phyloP scores from a whole-genome alignment of 2,797 vertebrate species.

The Morelia viridis region DNA sequence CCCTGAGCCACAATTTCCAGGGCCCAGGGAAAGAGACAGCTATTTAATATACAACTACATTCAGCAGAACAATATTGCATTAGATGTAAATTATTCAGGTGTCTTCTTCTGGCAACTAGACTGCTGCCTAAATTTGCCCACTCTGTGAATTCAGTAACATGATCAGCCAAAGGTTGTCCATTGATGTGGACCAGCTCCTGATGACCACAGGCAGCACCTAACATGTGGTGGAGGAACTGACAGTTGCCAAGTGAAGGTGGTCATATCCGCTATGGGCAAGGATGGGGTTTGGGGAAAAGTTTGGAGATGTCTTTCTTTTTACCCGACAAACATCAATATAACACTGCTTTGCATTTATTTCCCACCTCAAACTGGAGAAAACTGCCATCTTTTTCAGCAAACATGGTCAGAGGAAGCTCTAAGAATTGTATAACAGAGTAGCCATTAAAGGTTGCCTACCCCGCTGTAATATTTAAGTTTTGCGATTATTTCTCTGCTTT shows the following conservation, averaged over 20 bases:
- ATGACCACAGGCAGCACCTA: neutral
- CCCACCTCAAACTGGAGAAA: neutral
- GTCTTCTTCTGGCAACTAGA: no score
- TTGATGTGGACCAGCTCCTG: neutral
- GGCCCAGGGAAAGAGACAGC: no score
- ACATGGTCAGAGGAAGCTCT: no score
- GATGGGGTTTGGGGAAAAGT: neutral
- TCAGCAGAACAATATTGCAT: no score
- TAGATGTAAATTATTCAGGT: no score
- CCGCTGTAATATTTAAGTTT: neutral
- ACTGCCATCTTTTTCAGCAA: neutral
- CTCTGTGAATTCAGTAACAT: no score
- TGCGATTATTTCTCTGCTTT: neutral
- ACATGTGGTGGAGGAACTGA: neutral
- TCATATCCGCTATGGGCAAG: neutral
- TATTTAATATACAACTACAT: no score
- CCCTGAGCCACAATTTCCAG: no score
- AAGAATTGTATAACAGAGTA: neutral
- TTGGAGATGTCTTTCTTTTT: neutral
- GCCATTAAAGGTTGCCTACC: neutral
- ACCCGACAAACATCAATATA: neutral
- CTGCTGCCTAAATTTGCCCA: no score
- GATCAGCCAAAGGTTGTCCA: neutral
- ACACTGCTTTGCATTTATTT: neutral
- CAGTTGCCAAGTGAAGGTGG: neutral